These are phyloP conservation scores for Recurvirostra avosetta DNA, from an alignment of 2,113 vertebrate genomes.

Conservation along the genomic window DNA sequence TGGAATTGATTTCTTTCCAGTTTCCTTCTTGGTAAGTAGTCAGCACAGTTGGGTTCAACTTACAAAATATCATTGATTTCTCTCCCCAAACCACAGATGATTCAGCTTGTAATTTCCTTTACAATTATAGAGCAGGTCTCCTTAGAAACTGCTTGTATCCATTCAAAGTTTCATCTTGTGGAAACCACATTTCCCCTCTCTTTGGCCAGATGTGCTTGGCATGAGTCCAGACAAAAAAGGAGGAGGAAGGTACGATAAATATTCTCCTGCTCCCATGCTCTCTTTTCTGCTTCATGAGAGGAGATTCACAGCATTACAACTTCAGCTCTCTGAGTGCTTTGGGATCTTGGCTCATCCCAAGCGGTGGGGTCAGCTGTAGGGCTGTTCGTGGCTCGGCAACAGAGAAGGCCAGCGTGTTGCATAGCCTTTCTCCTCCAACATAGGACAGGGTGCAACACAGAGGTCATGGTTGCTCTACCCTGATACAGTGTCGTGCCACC, in stretches of 20 bases:
- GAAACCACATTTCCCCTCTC: constrained; percentile 32
- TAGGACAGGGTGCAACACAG: background rate
- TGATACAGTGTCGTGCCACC: background rate
- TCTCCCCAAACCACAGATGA: constrained; percentile 44
- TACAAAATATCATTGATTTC: constrained; percentile 63
- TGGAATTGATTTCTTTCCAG: constrained; percentile 56
- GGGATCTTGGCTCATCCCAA: background rate
- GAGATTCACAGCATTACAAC: background rate
- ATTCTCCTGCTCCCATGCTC: background rate
- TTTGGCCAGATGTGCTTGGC: constrained; percentile 17
- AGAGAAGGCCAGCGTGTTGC: fast-evolving
- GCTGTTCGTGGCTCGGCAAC: fast-evolving
- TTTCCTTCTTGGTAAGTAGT: constrained; percentile 44
- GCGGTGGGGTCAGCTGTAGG: background rate
- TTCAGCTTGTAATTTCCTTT: constrained; percentile 64
- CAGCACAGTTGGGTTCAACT: constrained; percentile 42
- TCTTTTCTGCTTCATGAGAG: background rate
- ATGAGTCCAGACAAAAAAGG: background rate
- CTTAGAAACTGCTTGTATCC: constrained; percentile 60
- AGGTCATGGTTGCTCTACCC: background rate
- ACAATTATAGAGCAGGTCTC: constrained; percentile 51
- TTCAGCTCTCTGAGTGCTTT: background rate
- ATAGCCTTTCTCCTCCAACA: background rate
- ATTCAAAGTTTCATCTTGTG: constrained; percentile 43
- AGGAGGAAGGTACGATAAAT: background rate